Conservation (phyloP, 1,140 invertebrate species). For the Meloidogyne hapla region DNA sequence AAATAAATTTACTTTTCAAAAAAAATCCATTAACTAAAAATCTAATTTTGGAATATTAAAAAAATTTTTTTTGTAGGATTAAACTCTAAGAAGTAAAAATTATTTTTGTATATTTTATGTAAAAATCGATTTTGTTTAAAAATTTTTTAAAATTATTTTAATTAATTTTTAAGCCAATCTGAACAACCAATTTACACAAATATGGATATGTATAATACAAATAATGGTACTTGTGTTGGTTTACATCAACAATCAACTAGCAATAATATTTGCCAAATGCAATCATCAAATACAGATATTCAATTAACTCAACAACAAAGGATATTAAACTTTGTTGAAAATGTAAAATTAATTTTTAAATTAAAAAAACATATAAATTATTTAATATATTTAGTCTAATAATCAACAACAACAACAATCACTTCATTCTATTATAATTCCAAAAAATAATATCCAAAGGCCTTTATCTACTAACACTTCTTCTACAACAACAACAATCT, state of each 20-base stretch:
- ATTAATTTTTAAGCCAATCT: slow-evolving; percentile 22
- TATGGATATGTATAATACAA: slow-evolving; percentile 28
- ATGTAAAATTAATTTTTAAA: background rate
- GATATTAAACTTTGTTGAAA: background rate
- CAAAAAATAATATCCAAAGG: slow-evolving; percentile 2
- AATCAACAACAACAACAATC: background rate
- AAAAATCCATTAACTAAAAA: no score
- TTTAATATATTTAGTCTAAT: background rate
- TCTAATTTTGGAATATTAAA: no score
- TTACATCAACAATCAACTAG: background rate
- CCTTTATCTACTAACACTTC: background rate
- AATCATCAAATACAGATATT: background rate
- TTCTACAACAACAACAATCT: background rate
- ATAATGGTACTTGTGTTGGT: background rate
- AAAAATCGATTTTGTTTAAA: background rate
- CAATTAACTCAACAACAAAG: slow-evolving; percentile 10
- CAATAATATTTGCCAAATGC: background rate
- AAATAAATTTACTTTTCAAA: no score
- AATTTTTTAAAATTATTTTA: slow-evolving; percentile 5
- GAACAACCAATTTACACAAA: slow-evolving; percentile 26
- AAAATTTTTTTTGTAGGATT: no score
- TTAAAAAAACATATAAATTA: no score
- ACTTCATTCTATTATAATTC: background rate
- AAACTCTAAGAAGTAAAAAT: background rate
- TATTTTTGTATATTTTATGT: background rate